Evolutionary conservation across 2,888 invertebrate species (phyloP).

Genomic region (Zaprionus obscuricornis): DNA sequence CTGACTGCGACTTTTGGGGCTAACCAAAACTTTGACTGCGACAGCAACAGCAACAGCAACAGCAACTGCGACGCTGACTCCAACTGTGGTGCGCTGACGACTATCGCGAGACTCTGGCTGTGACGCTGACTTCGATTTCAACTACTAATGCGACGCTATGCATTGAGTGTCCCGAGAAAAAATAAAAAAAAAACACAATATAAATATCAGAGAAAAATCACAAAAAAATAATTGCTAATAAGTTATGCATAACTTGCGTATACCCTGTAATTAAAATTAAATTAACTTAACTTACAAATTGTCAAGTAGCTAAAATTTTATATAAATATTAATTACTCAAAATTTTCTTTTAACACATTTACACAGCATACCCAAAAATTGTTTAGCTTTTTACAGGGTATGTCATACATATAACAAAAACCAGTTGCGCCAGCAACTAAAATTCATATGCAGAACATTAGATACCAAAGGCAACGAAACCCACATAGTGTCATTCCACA

Average conservation of each 20-base stretch:
- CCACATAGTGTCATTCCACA: constrained; percentile 25
- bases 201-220: too few relatives aligned
- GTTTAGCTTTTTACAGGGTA: constrained; percentile 7
- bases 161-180: constrained; percentile 28
- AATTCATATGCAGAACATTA: constrained; percentile 50
- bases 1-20: background rate
- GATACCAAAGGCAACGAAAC: too few relatives aligned
- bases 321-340: too few relatives aligned
- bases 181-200: constrained; percentile 9
- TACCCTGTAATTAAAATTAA: background rate
- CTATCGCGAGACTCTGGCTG: too few relatives aligned
- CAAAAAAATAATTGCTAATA: background rate
- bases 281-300: too few relatives aligned
- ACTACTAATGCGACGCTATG: constrained; percentile 24
- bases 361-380: too few relatives aligned
- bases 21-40: constrained; percentile 24
- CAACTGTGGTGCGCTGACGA: too few relatives aligned
- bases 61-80: constrained; percentile 18
- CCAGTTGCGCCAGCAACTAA: constrained; percentile 42
- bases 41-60: too few relatives aligned
- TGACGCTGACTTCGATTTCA: background rate
- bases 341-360: too few relatives aligned
- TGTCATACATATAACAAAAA: constrained; percentile 9
- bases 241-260: background rate
- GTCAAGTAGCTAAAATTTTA: too few relatives aligned